These are phyloP conservation scores for Zaprionus gabonicus DNA, from an alignment of 1,140 invertebrate species.

Conservation along the genomic window DNA sequence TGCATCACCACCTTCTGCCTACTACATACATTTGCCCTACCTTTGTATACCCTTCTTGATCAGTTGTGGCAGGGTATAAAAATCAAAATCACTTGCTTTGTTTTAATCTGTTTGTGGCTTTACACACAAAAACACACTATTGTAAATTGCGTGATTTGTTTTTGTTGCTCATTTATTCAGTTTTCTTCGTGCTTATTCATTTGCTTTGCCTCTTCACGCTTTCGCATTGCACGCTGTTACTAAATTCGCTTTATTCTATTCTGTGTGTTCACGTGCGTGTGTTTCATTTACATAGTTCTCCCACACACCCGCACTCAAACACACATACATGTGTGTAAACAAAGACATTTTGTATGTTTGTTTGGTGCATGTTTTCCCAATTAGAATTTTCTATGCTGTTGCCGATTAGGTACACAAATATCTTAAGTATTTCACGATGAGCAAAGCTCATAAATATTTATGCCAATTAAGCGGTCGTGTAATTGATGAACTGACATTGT, in stretches of 20 bases:
- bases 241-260: conserved; percentile 32
- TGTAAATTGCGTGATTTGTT: conserved; percentile 48
- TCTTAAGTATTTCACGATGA: conserved; percentile 40
- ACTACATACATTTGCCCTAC: too few species aligned
- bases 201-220: conserved; percentile 58
- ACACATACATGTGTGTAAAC: conserved; percentile 35
- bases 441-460: conserved; percentile 37
- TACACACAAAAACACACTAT: conserved; percentile 16
- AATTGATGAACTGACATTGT: conserved; percentile 28
- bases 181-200: conserved; percentile 59
- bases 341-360: conserved; percentile 53
- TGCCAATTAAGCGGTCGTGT: conserved; percentile 26
- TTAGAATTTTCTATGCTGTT: conserved; percentile 60
- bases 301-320: background rate
- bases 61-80: background rate
- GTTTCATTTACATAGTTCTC: conserved; percentile 2
- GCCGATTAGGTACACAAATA: conserved; percentile 48
- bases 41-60: too few species aligned
- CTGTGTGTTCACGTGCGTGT: background rate
- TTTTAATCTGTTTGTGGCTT: conserved; percentile 44
- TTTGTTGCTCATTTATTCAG: conserved; percentile 51
- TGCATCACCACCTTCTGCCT: too few species aligned
- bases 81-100: conserved; percentile 31
- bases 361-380: conserved; percentile 54
- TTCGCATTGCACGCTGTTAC: conserved; percentile 36